These are phyloP conservation scores for Marisa cornuarietis DNA, from an alignment of 1,140 invertebrate species.

Conservation along the genomic window DNA sequence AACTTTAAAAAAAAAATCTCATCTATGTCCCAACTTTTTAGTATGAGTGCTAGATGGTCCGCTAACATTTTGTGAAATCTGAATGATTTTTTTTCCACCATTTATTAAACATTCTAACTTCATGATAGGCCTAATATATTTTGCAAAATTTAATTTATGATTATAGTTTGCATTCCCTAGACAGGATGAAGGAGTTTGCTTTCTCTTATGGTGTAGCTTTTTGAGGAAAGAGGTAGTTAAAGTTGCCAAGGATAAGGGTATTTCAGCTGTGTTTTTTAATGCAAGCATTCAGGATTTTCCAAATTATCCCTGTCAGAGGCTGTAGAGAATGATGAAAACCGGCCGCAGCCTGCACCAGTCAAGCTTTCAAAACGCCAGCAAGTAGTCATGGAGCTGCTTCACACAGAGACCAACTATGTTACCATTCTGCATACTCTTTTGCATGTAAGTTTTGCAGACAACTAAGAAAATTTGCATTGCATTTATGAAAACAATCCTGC, in stretches of 20 bases:
- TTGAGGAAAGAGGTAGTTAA: not conserved
- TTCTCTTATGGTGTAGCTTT: not conserved
- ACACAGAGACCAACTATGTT: constrained; percentile 98
- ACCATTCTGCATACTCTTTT: constrained; percentile 92
- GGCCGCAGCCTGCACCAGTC: constrained; percentile 20
- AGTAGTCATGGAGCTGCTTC: constrained; percentile 91
- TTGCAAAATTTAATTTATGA: not conserved
- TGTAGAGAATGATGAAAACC: constrained; percentile 30
- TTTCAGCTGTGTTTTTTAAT: not conserved
- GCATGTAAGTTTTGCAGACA: constrained; percentile 72
- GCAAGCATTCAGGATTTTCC: not conserved
- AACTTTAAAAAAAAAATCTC: no score
- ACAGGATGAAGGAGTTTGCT: no score
- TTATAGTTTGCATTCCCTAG: not conserved
- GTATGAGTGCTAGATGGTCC: no score
- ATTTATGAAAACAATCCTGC: not conserved
- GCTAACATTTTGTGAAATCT: no score
- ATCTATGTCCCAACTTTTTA: not conserved
- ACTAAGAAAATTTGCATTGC: not conserved
- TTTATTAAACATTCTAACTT: not conserved
- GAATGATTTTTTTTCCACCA: not conserved
- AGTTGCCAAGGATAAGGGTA: not conserved
- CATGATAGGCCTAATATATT: not conserved
- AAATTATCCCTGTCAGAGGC: constrained; percentile 12
- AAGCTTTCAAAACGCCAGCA: constrained; percentile 81